Conservation (phyloP, 1,140 invertebrate genomes). For the Achroia grisella region DNA sequence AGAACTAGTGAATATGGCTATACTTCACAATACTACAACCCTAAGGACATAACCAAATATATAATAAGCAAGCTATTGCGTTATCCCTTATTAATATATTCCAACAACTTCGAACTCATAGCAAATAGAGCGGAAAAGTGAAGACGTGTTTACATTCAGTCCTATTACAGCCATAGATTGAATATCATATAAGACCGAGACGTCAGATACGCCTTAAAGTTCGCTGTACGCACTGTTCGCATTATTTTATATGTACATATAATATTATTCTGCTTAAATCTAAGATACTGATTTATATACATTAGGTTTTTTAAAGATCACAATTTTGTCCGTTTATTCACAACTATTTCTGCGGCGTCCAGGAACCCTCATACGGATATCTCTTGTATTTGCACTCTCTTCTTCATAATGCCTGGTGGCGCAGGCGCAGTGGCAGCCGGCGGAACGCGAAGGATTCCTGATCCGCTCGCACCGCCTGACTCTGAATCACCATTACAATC, state of each 20-base stretch:
- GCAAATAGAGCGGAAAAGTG: conserved; percentile 22
- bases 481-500: conserved; percentile 72
- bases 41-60: too few species aligned
- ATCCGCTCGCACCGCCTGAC: conserved; percentile 48
- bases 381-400: conserved; percentile 90
- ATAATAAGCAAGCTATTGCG: too few species aligned
- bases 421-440: conserved; percentile 79
- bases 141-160: conserved; percentile 21
- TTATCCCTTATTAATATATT: conserved; percentile 6
- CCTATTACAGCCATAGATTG: conserved; percentile 31
- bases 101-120: conserved; percentile 16
- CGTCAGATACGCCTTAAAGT: conserved; percentile 7
- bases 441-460: conserved; percentile 70
- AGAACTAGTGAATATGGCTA: too few species aligned
- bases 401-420: conserved; percentile 85
- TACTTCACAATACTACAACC: too few species aligned
- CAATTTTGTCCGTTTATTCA: conserved; percentile 64
- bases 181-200: conserved; percentile 11
- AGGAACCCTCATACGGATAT: conserved; percentile 84
- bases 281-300: conserved; percentile 25
- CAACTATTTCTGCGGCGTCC: conserved; percentile 52
- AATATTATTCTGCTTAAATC: conserved; percentile 9
- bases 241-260: conserved; percentile 6
- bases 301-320: conserved; percentile 33
- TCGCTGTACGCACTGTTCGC: conserved; percentile 14